These are phyloP conservation scores for Muscicapa adusta DNA, from an alignment of 2,113 vertebrate genomes.

Conservation along the genomic window DNA sequence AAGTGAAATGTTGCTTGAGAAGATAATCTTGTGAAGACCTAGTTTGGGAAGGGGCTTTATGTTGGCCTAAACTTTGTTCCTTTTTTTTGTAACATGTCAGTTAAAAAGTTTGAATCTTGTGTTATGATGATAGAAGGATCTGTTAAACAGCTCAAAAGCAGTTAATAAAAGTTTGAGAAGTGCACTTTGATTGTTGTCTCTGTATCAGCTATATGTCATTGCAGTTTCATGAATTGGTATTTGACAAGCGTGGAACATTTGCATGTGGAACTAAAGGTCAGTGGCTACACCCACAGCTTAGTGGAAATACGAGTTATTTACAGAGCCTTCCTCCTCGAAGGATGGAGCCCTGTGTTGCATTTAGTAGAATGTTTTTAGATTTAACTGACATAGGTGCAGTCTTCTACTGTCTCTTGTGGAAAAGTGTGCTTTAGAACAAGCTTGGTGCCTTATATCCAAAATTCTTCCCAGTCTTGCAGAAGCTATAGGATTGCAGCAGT, in stretches of 20 bases:
- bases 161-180: slow-evolving; percentile 29
- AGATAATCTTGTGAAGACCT: background rate
- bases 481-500: background rate
- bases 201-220: background rate
- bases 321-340: fast-evolving
- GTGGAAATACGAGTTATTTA: background rate
- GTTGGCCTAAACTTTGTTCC: background rate
- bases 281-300: background rate
- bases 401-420: background rate
- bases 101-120: background rate
- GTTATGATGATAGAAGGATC: background rate
- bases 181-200: background rate
- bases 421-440: background rate
- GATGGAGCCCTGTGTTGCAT: background rate
- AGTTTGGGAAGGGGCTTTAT: background rate
- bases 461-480: background rate
- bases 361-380: background rate
- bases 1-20: background rate
- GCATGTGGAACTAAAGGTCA: background rate
- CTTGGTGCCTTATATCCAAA: background rate
- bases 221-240: background rate
- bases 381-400: background rate
- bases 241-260: background rate
- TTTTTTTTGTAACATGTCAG: background rate
- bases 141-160: background rate